Evolutionary conservation across 2,888 invertebrate species (phyloP), one percentile per base, ranked within the genome.

Genomic region (Cheilosia vulpina): DNA sequence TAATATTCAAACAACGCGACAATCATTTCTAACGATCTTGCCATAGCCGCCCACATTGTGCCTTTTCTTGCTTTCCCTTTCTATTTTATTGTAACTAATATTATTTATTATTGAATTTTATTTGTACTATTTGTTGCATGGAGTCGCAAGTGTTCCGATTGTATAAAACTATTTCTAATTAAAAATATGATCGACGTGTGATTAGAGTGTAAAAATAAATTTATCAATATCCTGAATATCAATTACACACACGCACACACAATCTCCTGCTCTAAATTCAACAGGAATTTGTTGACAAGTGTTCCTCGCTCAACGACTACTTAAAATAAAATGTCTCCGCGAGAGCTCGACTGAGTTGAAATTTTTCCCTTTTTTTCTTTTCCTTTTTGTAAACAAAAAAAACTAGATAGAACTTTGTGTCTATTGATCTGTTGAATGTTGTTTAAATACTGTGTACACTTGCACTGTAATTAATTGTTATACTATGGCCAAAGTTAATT

Each of bases 1-100:
- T 96, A 96, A 91, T 96, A 96, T 92, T 96, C 96, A 94, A 96
- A 96, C 94, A 96, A 95, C 69, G 96, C 96, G 87, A 96, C 96
- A 90, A 96, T 94, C 90, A 96, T 96, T 93, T 96, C 96, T 92
- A 96, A 94, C 85, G 96, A 96, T 90, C 96, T 94, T 88, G 96
- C 95, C 93, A 96, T 96, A 85, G 96, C 95, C 88, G 96, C 95
- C 96, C 96, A 96, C 96, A 96, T 96, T 93, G 3, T 77, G 43
- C 34, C n/a, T 21, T 65, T 13, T 57, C 1, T 13, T 45, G 2
- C 5, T 13, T 65, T 58, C 52, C 7, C 7, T 31, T 31, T 27
- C 6, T 5, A 0, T 27, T 2, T 27, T 9, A 11, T 11, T 9
- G 13, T 38, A 38, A 38, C 13, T 38, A 13, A 2, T 38, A 38